A percentile compares a stretch with the other conserved stretches of the same genome.
Evolutionary conservation across 2,797 vertebrate genomes (phyloP).

Genomic region (Neomorphus geoffroyi): DNA sequence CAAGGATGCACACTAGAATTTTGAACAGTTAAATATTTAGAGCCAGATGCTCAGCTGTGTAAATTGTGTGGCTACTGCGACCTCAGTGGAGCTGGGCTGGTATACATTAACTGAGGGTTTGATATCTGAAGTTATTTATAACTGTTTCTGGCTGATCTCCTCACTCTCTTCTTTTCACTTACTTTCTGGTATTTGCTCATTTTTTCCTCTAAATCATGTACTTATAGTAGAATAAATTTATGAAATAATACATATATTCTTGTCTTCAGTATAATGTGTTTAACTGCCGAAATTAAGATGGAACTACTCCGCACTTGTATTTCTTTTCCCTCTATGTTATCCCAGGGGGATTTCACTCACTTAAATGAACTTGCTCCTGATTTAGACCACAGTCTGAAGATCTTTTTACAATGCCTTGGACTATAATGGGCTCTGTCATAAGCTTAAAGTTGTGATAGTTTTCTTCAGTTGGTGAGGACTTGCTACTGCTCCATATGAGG

Average conservation of each 20-base stretch:
- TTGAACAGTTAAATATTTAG: constrained; percentile 67
- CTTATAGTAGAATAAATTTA: not conserved
- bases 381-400: not conserved
- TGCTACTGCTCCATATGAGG: not conserved
- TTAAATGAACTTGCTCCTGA: not conserved
- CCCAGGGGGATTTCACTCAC: not conserved
- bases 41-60: constrained; percentile 41
- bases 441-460: not conserved
- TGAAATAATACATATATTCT: not conserved
- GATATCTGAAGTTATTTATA: not conserved
- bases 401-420: not conserved
- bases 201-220: not conserved
- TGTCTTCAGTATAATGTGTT: not conserved
- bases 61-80: not conserved
- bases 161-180: not conserved
- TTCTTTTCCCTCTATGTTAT: not conserved
- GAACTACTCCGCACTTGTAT: not conserved
- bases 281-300: not conserved
- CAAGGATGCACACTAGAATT: constrained; percentile 65
- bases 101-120: not conserved
- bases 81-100: not conserved
- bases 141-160: not conserved
- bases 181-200: rapidly evolving
- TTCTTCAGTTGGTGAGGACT: not conserved
- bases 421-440: not conserved